Conservation (phyloP, 2,888 invertebrate genomes). For the Dasysyrphus tricinctus region DNA sequence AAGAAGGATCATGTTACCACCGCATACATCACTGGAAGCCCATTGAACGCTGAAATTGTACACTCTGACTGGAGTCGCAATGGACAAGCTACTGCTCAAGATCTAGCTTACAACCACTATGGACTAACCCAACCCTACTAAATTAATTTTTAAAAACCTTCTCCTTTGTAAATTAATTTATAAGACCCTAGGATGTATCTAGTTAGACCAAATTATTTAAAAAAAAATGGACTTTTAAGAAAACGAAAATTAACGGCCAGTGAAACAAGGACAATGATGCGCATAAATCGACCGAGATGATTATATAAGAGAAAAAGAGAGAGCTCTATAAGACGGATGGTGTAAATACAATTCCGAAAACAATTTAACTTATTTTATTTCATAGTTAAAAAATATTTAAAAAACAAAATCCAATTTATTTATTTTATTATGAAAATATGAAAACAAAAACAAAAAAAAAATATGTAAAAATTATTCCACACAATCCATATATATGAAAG, state of each 20-base stretch:
- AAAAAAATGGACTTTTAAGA: slow-evolving; percentile 7
- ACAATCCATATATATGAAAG: slow-evolving; percentile 23
- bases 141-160: slow-evolving; percentile 58
- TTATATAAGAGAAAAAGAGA: slow-evolving; percentile 40
- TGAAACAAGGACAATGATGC: slow-evolving; percentile 61
- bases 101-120: slow-evolving; percentile 83
- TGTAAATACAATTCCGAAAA: slow-evolving; percentile 61
- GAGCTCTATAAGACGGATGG: slow-evolving; percentile 68
- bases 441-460: neutral
- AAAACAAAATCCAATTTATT: slow-evolving; percentile 12
- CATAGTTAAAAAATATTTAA: slow-evolving; percentile 27
- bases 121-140: slow-evolving; percentile 83
- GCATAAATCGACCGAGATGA: slow-evolving; percentile 14
- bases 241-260: slow-evolving; percentile 27
- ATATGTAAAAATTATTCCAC: slow-evolving; percentile 39
- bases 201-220: slow-evolving; percentile 39
- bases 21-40: slow-evolving; percentile 83
- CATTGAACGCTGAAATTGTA: slow-evolving; percentile 83
- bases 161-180: slow-evolving; percentile 64
- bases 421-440: slow-evolving; percentile 27
- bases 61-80: slow-evolving; percentile 84
- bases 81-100: slow-evolving; percentile 82
- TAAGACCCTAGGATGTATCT: slow-evolving; percentile 43
- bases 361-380: slow-evolving; percentile 64
- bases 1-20: slow-evolving; percentile 84